Percentiles rank a stretch among this genome's conserved stretches.
These are phyloP conservation scores for Sebastes aleutianus DNA, from an alignment of 2,797 vertebrate genomes.

Conservation along the genomic window DNA sequence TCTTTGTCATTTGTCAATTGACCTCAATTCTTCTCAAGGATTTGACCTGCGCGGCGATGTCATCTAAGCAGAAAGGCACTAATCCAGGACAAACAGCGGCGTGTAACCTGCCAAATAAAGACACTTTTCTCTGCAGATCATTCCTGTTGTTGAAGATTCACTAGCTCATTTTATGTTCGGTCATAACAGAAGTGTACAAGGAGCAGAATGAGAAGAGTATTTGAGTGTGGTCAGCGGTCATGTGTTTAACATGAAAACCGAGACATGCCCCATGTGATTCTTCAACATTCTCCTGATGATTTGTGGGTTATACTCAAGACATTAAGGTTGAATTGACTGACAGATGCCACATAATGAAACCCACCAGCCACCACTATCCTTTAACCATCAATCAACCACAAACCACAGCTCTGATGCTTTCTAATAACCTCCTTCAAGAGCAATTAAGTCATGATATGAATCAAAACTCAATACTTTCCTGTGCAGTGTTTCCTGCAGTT, in stretches of 20 bases:
- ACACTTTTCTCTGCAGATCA: no score
- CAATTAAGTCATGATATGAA: slow-evolving; percentile 31
- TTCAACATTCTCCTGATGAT: neutral
- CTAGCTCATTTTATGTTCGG: no score
- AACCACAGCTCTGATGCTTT: slow-evolving; percentile 3
- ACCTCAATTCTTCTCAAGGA: slow-evolving; percentile 47
- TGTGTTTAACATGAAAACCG: neutral
- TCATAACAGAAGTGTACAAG: no score
- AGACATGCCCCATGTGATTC: neutral
- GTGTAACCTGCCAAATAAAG: no score
- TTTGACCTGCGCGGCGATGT: slow-evolving; percentile 31
- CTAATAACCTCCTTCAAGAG: slow-evolving; percentile 22
- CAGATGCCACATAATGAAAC: slow-evolving; percentile 11
- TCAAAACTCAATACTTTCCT: slow-evolving; percentile 13
- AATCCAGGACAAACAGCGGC: neutral
- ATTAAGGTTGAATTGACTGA: slow-evolving; percentile 19
- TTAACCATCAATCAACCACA: slow-evolving; percentile 18
- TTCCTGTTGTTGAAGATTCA: no score
- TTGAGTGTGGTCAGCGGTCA: neutral
- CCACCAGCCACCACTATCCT: neutral
- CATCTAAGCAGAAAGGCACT: slow-evolving; percentile 18
- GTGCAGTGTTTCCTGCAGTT: slow-evolving; percentile 31
- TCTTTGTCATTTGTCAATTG: slow-evolving; percentile 52
- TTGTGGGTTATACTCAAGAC: neutral
- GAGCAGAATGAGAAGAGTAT: neutral